phyloP scores from a whole-genome alignment of 2,888 invertebrate species.

The Notodonta ziczac region DNA sequence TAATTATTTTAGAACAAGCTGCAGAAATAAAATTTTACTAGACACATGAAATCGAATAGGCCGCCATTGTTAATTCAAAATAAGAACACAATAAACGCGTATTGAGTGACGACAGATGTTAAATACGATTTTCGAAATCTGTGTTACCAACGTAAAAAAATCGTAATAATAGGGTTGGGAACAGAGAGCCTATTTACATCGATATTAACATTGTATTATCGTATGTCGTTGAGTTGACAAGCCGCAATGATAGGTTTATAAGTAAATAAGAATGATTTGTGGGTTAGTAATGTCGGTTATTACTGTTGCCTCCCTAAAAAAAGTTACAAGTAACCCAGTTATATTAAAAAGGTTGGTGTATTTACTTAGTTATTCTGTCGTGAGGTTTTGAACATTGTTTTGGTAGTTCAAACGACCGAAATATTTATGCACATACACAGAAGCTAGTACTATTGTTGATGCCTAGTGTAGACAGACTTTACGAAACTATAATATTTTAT shows the following conservation, averaged over 20 bases:
- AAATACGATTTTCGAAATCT: constrained; percentile 68
- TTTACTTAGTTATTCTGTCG: too few relatives aligned
- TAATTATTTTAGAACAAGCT: not conserved
- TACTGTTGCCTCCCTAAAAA: constrained; percentile 12
- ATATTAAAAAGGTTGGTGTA: too few relatives aligned
- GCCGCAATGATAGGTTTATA: constrained; percentile 40
- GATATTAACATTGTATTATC: constrained; percentile 40
- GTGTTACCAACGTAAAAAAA: constrained; percentile 63
- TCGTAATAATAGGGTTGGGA: constrained; percentile 57
- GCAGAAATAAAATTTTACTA: not conserved
- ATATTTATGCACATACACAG: too few relatives aligned
- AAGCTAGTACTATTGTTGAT: too few relatives aligned
- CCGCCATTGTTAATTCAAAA: constrained; percentile 48
- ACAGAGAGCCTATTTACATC: constrained; percentile 34
- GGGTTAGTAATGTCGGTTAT: constrained; percentile 37
- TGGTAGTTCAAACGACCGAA: too few relatives aligned
- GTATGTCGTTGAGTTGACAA: constrained; percentile 50
- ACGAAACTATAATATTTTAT: too few relatives aligned
- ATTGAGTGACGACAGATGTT: constrained; percentile 77
- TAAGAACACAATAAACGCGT: constrained; percentile 56
- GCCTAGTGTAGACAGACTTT: too few relatives aligned
- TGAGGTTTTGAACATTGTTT: too few relatives aligned
- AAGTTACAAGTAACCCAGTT: not conserved
- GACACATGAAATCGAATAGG: not conserved
- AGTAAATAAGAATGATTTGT: constrained; percentile 37